Percentiles rank a stretch among this genome's conserved stretches.
phyloP scores from a whole-genome alignment of 2,113 vertebrate genomes.

The Hemibagrus wyckioides region DNA sequence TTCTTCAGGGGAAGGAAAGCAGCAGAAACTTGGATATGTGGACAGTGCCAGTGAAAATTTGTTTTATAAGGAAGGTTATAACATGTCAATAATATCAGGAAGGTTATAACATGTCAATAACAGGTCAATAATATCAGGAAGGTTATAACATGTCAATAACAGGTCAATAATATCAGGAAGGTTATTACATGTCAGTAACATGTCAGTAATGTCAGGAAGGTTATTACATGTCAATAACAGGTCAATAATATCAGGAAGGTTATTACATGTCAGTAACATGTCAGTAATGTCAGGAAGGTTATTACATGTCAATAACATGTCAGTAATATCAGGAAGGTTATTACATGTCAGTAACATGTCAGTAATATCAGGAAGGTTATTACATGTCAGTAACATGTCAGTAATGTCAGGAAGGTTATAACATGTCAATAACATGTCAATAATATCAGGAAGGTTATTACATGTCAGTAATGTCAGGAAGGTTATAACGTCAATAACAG shows the following conservation, averaged over 20 bases:
- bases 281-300: too few species aligned
- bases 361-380: too few species aligned
- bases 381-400: background rate
- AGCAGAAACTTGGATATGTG: background rate
- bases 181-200: background rate
- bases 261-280: background rate
- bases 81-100: too few species aligned
- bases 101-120: background rate
- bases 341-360: background rate
- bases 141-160: background rate
- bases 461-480: background rate
- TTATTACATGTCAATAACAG: background rate
- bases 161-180: too few species aligned
- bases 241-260: too few species aligned
- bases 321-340: too few species aligned
- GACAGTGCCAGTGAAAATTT: background rate
- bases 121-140: too few species aligned
- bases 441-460: too few species aligned
- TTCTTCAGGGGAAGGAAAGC: too few species aligned
- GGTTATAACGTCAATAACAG: too few species aligned
- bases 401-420: too few species aligned
- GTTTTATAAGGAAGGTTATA: background rate
- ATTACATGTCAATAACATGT: background rate
- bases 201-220: too few species aligned
- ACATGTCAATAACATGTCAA: background rate